These are phyloP conservation scores for Drosophila sp. DNA, from an alignment of 1,140 invertebrate genomes.

Conservation along the genomic window DNA sequence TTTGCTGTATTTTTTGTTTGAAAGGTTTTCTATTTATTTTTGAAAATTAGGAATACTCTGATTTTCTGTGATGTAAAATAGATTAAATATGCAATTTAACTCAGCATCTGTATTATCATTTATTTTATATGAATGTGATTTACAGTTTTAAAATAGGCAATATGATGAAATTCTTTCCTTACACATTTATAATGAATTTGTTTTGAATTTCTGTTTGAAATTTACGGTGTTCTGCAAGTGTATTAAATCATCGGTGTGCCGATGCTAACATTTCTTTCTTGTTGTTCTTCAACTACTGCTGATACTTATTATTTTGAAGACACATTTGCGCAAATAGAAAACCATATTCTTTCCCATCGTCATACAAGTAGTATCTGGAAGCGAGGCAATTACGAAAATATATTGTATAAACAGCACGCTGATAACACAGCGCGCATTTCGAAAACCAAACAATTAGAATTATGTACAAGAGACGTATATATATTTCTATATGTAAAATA, in stretches of 20 bases:
- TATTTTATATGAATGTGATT: too few species aligned
- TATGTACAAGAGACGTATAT: conserved; percentile 10
- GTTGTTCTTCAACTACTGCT: conserved; percentile 14
- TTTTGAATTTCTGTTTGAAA: too few species aligned
- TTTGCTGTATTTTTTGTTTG: too few species aligned
- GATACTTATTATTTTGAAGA: conserved; percentile 8
- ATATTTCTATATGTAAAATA: neutral
- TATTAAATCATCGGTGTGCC: neutral
- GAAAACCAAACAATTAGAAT: conserved; percentile 55
- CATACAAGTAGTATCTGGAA: neutral
- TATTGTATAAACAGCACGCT: conserved; percentile 50
- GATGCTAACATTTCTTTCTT: neutral
- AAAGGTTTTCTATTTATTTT: too few species aligned
- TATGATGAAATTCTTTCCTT: too few species aligned
- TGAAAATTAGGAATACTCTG: too few species aligned
- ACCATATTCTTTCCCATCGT: conserved; percentile 7
- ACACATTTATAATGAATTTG: too few species aligned
- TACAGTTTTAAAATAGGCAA: too few species aligned
- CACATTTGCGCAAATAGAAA: conserved; percentile 52
- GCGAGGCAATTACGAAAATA: conserved; percentile 56
- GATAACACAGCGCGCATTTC: conserved; percentile 57
- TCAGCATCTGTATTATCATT: too few species aligned
- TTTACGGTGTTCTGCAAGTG: neutral
- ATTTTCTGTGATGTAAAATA: too few species aligned
- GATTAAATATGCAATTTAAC: too few species aligned